Percentiles rank a stretch among this genome's conserved stretches.
Evolutionary conservation across 2,888 invertebrate species (phyloP).

Genomic region (Pyrochroa serraticornis): DNA sequence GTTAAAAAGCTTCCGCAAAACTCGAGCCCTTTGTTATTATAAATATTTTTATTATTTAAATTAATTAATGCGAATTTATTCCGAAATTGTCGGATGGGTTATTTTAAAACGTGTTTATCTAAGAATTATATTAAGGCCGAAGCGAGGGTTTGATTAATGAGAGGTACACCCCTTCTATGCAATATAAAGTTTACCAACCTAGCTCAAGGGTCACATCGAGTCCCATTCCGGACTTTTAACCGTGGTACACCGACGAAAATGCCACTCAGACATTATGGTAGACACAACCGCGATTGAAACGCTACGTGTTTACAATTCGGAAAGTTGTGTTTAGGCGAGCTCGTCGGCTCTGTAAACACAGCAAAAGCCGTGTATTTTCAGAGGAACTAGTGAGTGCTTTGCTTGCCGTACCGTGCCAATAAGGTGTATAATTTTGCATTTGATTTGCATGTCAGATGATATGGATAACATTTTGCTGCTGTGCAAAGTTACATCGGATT

Average conservation of each 20-base stretch:
- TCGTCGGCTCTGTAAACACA: constrained; percentile 46
- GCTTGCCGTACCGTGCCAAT: constrained; percentile 50
- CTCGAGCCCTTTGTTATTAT: too few relatives aligned
- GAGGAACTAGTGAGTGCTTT: constrained; percentile 47
- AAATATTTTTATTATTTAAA: not conserved
- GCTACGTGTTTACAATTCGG: constrained; percentile 45
- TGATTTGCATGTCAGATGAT: constrained; percentile 58
- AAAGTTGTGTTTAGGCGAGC: constrained; percentile 47
- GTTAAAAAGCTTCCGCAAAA: not conserved
- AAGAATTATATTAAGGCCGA: too few relatives aligned
- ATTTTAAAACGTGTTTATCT: too few relatives aligned
- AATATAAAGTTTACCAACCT: too few relatives aligned
- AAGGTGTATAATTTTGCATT: constrained; percentile 59
- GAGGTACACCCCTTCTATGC: too few relatives aligned
- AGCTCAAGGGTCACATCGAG: too few relatives aligned
- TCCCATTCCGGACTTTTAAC: constrained; percentile 6
- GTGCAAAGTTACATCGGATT: constrained; percentile 54
- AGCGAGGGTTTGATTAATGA: too few relatives aligned
- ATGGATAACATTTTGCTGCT: constrained; percentile 57
- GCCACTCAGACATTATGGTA: constrained; percentile 30
- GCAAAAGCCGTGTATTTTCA: constrained; percentile 49
- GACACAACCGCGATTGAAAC: constrained; percentile 34
- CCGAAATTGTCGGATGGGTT: not conserved
- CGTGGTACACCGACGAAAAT: constrained; percentile 26
- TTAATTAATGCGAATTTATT: too few relatives aligned